phyloP scores from a whole-genome alignment of 2,888 invertebrate species.

The Macrosiphum euphorbiae region DNA sequence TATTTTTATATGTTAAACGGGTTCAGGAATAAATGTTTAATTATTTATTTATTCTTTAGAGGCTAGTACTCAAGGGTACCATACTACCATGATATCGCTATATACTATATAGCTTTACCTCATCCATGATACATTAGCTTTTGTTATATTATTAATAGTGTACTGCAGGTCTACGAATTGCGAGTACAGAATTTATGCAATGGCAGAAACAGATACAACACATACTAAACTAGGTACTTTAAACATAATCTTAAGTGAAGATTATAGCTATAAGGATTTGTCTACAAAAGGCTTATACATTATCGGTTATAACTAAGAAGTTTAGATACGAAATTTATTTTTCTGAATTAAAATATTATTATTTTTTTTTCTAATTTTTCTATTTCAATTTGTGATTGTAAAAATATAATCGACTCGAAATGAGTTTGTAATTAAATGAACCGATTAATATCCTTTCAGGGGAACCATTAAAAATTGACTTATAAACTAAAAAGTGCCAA shows the following conservation, averaged over 20 bases:
- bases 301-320: neutral
- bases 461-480: neutral
- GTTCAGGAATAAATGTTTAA: neutral
- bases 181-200: neutral
- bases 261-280: neutral
- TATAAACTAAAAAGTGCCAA: neutral
- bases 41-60: neutral
- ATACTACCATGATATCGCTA: neutral
- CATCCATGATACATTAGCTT: neutral
- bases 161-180: neutral
- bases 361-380: too few relatives aligned
- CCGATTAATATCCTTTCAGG: neutral
- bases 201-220: neutral
- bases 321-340: neutral
- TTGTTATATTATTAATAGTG: conserved; percentile 4
- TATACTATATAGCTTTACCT: neutral
- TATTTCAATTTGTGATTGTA: neutral
- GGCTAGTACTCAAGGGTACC: neutral
- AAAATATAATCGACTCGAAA: neutral
- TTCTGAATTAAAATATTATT: neutral
- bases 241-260: neutral
- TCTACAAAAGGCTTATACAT: neutral
- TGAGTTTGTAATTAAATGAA: neutral
- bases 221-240: too few relatives aligned
- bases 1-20: conserved; percentile 4